phyloP scores from a whole-genome alignment of 2,888 invertebrate species.

The Tribolium freemani region DNA sequence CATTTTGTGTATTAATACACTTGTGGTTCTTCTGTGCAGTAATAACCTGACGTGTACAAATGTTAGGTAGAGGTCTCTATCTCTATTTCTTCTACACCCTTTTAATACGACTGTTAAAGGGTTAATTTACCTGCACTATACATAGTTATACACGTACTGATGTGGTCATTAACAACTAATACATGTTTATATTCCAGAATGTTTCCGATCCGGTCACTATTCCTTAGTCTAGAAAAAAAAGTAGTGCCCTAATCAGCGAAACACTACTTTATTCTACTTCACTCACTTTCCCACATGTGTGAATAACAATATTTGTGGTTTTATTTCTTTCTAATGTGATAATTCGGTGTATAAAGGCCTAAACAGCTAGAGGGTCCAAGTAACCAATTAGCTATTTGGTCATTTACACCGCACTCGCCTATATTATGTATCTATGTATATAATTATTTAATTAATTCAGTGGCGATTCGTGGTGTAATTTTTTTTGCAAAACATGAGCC shows the following conservation, averaged over 20 bases:
- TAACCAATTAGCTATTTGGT: neutral
- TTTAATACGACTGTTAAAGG: conserved; percentile 33
- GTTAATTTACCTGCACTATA: conserved; percentile 36
- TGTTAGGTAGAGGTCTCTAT: conserved; percentile 29
- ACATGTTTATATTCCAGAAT: neutral
- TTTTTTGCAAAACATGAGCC: neutral
- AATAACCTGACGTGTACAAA: conserved; percentile 26
- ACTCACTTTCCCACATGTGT: neutral
- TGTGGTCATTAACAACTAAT: conserved; percentile 20
- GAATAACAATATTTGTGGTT: neutral
- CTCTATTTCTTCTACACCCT: conserved; percentile 26
- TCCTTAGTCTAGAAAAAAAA: neutral
- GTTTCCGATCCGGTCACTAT: neutral
- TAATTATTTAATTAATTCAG: neutral
- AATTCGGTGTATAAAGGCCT: neutral
- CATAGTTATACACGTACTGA: conserved; percentile 32
- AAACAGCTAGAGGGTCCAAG: neutral
- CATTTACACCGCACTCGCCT: neutral
- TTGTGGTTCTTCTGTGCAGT: conserved; percentile 33
- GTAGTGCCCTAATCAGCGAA: too few species aligned
- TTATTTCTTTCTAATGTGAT: neutral
- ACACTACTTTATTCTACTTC: neutral
- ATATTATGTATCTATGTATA: neutral
- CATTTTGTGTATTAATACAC: conserved; percentile 54
- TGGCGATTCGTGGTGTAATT: too few species aligned